A percentile compares a stretch with the other conserved stretches of the same genome.
These are phyloP conservation scores for Caenorhabditis sp. DNA, from an alignment of 2,888 invertebrate genomes.

Conservation along the genomic window DNA sequence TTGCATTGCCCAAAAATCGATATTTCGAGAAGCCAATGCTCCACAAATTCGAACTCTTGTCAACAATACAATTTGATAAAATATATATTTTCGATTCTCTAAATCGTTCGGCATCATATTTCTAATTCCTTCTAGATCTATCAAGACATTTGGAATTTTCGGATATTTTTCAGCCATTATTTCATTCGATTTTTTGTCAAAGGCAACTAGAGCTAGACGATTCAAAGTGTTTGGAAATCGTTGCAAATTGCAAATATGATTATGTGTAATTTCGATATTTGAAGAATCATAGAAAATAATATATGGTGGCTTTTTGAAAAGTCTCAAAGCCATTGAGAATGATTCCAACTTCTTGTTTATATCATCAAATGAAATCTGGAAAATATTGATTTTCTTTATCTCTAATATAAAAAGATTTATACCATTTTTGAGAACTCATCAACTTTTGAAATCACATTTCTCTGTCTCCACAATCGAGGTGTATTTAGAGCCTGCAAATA, in stretches of 20 bases:
- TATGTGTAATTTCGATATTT: slow-evolving; percentile 46
- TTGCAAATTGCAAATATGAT: slow-evolving; percentile 52
- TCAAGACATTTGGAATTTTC: slow-evolving; percentile 35
- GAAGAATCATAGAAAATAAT: slow-evolving; percentile 50
- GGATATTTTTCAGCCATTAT: slow-evolving; percentile 31
- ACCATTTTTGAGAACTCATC: no score
- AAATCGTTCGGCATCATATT: slow-evolving; percentile 17
- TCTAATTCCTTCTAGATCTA: slow-evolving; percentile 35
- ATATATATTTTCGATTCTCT: slow-evolving; percentile 49
- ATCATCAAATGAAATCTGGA: no score
- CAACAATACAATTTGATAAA: slow-evolving; percentile 49
- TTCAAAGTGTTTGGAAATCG: slow-evolving; percentile 37
- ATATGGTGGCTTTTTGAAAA: slow-evolving; percentile 38
- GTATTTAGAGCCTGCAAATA: no score
- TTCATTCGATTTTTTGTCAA: slow-evolving; percentile 38
- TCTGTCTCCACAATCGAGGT: no score
- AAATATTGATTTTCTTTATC: no score
- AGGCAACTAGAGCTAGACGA: slow-evolving; percentile 35
- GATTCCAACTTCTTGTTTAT: no score
- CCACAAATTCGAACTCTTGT: slow-evolving; percentile 39
- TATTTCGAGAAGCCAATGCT: slow-evolving; percentile 32
- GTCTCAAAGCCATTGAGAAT: slow-evolving; percentile 28
- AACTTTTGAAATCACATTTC: no score
- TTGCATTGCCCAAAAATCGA: slow-evolving; percentile 57
- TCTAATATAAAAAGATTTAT: no score